phyloP scores from a whole-genome alignment of 1,140 invertebrate species.

The Aphaenogaster rudis region DNA sequence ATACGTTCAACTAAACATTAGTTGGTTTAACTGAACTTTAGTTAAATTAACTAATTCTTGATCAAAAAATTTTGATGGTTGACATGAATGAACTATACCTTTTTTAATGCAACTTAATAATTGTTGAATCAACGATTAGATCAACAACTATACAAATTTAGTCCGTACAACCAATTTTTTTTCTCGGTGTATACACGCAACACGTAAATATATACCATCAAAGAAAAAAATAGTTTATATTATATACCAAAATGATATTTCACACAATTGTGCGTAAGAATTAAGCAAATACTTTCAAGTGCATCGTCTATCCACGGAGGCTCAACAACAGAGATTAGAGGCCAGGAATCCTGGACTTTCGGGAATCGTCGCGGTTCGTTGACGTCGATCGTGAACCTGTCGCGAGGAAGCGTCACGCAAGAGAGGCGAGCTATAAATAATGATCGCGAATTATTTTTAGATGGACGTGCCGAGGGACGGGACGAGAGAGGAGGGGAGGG shows the following conservation, averaged over 20 bases:
- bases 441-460: conserved; percentile 77
- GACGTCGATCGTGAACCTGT: conserved; percentile 63
- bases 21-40: no score
- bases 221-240: neutral
- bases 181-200: neutral
- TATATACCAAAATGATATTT: neutral
- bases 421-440: conserved; percentile 73
- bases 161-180: no score
- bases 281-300: neutral
- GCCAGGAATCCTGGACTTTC: neutral
- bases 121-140: no score
- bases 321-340: neutral
- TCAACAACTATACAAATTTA: no score
- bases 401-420: conserved; percentile 46
- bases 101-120: no score
- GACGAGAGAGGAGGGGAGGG: neutral
- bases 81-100: no score
- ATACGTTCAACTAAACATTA: no score
- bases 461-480: neutral
- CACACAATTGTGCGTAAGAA: neutral
- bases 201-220: neutral
- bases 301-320: neutral
- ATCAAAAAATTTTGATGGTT: no score
- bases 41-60: no score
- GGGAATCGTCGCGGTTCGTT: conserved; percentile 24